phyloP scores from a whole-genome alignment of 2,797 vertebrate genomes.

The Botia kubotai region DNA sequence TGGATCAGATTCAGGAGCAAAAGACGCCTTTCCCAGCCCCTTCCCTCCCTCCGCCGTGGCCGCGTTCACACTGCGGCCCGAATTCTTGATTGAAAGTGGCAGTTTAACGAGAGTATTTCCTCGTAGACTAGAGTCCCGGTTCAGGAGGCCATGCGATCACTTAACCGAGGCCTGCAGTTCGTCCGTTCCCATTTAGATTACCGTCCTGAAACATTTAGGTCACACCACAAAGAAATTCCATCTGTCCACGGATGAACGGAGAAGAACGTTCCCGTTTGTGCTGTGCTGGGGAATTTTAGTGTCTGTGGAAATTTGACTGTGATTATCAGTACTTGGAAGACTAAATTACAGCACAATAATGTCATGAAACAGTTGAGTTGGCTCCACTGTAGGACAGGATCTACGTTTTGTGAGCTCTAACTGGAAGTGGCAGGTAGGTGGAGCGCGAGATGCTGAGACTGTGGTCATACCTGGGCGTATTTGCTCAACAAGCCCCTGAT shows the following conservation, averaged over 20 bases:
- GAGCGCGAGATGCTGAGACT: constrained; percentile 42
- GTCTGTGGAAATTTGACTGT: constrained; percentile 8
- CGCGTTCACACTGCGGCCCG: constrained; percentile 22
- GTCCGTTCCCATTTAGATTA: constrained; percentile 59
- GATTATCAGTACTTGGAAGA: not conserved
- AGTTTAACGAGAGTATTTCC: constrained; percentile 62
- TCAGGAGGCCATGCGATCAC: constrained; percentile 54
- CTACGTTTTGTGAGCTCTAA: not conserved
- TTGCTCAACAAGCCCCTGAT: constrained; percentile 66
- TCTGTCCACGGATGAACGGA: constrained; percentile 2
- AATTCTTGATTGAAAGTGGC: constrained; percentile 61
- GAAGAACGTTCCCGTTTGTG: constrained; percentile 24
- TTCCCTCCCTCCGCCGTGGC: not conserved
- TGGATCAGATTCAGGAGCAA: constrained; percentile 45
- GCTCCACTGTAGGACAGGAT: constrained; percentile 21
- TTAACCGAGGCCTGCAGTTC: constrained; percentile 58
- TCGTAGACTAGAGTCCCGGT: constrained; percentile 47
- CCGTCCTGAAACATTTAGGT: constrained; percentile 60
- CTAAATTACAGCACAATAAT: not conserved
- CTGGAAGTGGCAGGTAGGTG: constrained; percentile 38
- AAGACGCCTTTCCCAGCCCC: constrained; percentile 29
- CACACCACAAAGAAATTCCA: constrained; percentile 50
- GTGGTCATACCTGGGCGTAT: constrained; percentile 62
- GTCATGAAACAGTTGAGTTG: not conserved
- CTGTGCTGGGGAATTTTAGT: constrained; percentile 10